These are phyloP conservation scores for Seriola aureovittata DNA, from an alignment of 2,113 vertebrate species.

Conservation along the genomic window DNA sequence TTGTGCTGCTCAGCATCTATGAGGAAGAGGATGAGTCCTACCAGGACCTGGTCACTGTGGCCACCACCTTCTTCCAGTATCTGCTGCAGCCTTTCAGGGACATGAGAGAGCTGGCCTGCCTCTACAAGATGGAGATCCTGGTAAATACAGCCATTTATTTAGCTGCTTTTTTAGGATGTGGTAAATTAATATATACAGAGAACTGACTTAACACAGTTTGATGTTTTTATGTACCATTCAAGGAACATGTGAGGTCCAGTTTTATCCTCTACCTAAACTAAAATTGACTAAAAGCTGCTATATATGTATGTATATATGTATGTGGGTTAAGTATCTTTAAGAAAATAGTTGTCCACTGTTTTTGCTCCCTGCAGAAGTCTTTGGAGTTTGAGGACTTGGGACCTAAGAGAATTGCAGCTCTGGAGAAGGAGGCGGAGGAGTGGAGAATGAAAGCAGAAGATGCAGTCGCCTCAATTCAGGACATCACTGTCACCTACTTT, in stretches of 20 bases:
- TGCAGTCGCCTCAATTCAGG: slow-evolving; percentile 92
- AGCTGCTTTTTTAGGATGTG: background rate
- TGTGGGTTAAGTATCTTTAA: background rate
- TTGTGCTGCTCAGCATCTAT: slow-evolving; percentile 90
- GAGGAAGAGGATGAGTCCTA: slow-evolving; percentile 91
- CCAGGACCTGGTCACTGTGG: slow-evolving; percentile 89
- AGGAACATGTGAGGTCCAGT: background rate
- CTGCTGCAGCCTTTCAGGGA: slow-evolving; percentile 95
- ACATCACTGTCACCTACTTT: slow-evolving; percentile 96
- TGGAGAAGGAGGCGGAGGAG: slow-evolving; percentile 91
- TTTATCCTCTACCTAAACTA: background rate
- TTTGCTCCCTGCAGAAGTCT: slow-evolving; percentile 86
- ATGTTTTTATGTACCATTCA: background rate
- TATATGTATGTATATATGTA: too few species aligned
- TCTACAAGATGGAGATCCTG: slow-evolving; percentile 93
- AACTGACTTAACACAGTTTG: background rate
- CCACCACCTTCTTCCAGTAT: slow-evolving; percentile 94
- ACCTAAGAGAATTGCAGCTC: slow-evolving; percentile 89
- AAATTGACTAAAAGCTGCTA: background rate
- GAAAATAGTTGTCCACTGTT: slow-evolving; percentile 2
- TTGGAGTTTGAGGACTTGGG: slow-evolving; percentile 91
- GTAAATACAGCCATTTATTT: slow-evolving; percentile 74
- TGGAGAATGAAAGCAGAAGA: slow-evolving; percentile 89
- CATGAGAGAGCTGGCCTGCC: slow-evolving; percentile 92
- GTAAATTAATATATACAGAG: background rate